A percentile compares a stretch with the other conserved stretches of the same genome.
phyloP scores from a whole-genome alignment of 2,113 vertebrate species.

The Calidris pygmaea region DNA sequence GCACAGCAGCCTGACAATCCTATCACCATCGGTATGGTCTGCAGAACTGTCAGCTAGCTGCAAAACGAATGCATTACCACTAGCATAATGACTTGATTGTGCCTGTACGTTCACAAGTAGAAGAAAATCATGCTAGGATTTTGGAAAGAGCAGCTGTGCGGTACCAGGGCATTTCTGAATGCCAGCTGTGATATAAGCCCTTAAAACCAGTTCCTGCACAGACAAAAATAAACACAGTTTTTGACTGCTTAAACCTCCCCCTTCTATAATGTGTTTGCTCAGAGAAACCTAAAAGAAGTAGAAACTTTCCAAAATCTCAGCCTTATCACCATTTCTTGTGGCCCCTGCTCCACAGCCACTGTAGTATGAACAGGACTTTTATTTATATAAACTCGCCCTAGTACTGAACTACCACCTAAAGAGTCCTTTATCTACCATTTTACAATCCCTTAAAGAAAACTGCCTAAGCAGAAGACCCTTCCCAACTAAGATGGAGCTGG shows the following conservation, averaged over 20 bases:
- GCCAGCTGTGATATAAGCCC: rapidly evolving
- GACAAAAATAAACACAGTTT: background rate
- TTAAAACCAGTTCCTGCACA: rapidly evolving
- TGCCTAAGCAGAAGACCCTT: background rate
- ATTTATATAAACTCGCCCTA: background rate
- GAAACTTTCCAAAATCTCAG: background rate
- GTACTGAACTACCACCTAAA: background rate
- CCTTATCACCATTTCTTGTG: background rate
- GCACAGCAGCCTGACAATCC: background rate
- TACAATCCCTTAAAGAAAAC: background rate
- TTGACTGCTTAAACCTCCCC: background rate
- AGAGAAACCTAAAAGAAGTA: background rate
- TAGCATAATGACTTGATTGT: background rate
- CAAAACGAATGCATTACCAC: background rate
- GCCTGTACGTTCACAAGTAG: background rate
- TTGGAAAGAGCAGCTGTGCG: background rate
- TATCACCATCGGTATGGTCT: rapidly evolving
- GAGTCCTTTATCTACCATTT: background rate
- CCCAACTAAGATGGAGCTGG: background rate
- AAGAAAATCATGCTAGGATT: background rate
- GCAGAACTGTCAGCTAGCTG: background rate
- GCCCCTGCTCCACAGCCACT: background rate
- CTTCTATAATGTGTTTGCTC: background rate
- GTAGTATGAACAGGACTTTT: background rate
- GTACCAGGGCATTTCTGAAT: background rate